phyloP scores from a whole-genome alignment of 2,888 invertebrate genomes.

The Brachyptera risi region DNA sequence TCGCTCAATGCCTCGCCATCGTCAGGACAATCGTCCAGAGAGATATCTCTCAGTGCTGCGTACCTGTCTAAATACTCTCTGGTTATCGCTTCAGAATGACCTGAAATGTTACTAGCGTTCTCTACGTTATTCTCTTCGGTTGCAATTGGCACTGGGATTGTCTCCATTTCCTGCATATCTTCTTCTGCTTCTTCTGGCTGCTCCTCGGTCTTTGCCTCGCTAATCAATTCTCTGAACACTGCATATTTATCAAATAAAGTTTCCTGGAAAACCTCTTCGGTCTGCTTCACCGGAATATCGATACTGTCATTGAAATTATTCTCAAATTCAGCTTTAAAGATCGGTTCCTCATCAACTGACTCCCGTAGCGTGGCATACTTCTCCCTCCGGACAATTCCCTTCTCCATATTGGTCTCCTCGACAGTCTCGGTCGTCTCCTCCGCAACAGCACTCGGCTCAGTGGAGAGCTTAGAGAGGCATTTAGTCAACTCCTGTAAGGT shows the following conservation, averaged over 20 bases:
- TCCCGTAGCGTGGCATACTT: constrained; percentile 37
- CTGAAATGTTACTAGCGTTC: constrained; percentile 44
- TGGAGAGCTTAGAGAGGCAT: constrained; percentile 58
- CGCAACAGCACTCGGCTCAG: constrained; percentile 50
- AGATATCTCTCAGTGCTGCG: constrained; percentile 68
- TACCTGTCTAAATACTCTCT: constrained; percentile 62
- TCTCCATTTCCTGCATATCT: constrained; percentile 21
- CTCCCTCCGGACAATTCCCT: constrained; percentile 36
- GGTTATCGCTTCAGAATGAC: constrained; percentile 19
- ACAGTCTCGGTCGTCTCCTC: constrained; percentile 41
- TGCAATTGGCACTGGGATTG: constrained; percentile 17
- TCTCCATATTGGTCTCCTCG: constrained; percentile 34
- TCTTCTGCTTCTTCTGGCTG: constrained; percentile 31
- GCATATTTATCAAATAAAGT: constrained; percentile 77
- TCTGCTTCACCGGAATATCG: constrained; percentile 38
- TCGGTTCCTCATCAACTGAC: constrained; percentile 37
- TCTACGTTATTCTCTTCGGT: constrained; percentile 43
- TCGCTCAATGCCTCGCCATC: constrained; percentile 38
- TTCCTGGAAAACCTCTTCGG: constrained; percentile 42
- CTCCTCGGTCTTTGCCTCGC: constrained; percentile 54
- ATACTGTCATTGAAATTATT: constrained; percentile 49
- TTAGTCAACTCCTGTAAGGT: constrained; percentile 82
- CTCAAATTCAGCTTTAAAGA: constrained; percentile 56
- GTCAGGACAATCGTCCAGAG: constrained; percentile 50
- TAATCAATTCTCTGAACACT: constrained; percentile 76